phyloP scores from a whole-genome alignment of 2,888 invertebrate species.

The Andricus curvator region DNA sequence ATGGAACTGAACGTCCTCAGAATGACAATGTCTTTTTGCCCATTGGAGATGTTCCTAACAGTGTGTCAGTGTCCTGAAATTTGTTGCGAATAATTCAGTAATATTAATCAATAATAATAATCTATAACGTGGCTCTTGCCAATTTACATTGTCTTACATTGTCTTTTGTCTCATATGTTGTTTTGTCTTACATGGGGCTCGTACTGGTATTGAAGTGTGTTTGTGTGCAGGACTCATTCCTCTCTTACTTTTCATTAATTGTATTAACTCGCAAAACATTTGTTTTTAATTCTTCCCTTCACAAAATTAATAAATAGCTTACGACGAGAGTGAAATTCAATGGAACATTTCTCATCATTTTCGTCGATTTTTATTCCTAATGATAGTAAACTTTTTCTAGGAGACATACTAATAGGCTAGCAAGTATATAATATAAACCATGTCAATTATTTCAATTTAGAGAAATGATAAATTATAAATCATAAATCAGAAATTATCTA shows the following conservation, averaged over 20 bases:
- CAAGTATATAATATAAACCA: not conserved
- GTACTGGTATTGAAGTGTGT: constrained; percentile 65
- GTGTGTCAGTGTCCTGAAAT: not conserved
- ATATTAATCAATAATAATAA: constrained; percentile 20
- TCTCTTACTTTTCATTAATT: constrained; percentile 63
- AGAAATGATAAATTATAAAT: not conserved
- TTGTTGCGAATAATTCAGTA: constrained; percentile 13
- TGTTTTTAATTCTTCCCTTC: not conserved
- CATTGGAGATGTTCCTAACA: not conserved
- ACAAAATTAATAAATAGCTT: not conserved
- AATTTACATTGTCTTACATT: constrained; percentile 22
- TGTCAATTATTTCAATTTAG: not conserved
- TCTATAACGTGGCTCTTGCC: constrained; percentile 9
- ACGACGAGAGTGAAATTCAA: no score
- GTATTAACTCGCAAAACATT: constrained; percentile 49
- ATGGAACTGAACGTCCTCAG: no score
- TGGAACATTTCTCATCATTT: no score
- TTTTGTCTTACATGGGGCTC: constrained; percentile 63
- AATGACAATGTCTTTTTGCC: no score
- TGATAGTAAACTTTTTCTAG: no score
- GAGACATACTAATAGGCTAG: no score
- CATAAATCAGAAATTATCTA: not conserved
- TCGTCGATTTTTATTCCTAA: no score
- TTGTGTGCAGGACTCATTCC: constrained; percentile 68
- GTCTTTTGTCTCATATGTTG: constrained; percentile 47